Evolutionary conservation across 2,888 invertebrate species (phyloP).

Genomic region (Drosophila phalerata): DNA sequence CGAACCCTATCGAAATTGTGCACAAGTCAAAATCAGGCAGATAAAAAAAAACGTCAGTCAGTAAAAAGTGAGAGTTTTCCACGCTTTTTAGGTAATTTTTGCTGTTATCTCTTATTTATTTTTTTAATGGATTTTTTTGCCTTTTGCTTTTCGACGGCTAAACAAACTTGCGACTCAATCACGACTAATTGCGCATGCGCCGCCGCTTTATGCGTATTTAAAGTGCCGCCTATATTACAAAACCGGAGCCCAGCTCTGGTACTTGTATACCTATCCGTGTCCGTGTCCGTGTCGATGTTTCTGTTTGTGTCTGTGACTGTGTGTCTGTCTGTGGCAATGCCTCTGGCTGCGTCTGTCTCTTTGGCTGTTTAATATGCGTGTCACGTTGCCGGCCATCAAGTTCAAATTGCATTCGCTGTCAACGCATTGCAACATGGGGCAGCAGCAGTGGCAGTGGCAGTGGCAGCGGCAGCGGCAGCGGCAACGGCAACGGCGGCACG

Average conservation of each 20-base stretch:
- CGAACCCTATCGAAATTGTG: conserved; percentile 48
- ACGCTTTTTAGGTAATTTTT: conserved; percentile 59
- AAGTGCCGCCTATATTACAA: conserved; percentile 76
- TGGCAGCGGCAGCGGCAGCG: conserved; percentile 43
- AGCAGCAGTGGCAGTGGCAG: conserved; percentile 32
- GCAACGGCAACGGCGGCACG: conserved; percentile 57
- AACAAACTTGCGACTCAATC: conserved; percentile 80
- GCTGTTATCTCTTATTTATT: conserved; percentile 49
- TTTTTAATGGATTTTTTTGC: conserved; percentile 44
- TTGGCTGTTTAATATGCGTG: conserved; percentile 79
- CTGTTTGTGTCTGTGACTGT: background rate
- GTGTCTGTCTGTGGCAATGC: conserved; percentile 14
- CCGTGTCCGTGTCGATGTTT: background rate
- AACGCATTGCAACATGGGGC: conserved; percentile 72
- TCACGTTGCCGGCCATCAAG: conserved; percentile 82
- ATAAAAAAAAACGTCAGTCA: conserved; percentile 54
- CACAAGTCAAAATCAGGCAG: conserved; percentile 39
- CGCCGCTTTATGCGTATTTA: conserved; percentile 74
- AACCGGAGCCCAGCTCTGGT: conserved; percentile 60
- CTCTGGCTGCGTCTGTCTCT: conserved; percentile 24
- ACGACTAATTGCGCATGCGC: conserved; percentile 81
- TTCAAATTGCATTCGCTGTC: conserved; percentile 83
- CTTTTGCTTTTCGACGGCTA: conserved; percentile 62
- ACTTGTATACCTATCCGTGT: background rate
- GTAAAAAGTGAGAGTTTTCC: conserved; percentile 82